Conservation (phyloP, 2,888 invertebrate genomes). For the Trachelus iudaicus region DNA sequence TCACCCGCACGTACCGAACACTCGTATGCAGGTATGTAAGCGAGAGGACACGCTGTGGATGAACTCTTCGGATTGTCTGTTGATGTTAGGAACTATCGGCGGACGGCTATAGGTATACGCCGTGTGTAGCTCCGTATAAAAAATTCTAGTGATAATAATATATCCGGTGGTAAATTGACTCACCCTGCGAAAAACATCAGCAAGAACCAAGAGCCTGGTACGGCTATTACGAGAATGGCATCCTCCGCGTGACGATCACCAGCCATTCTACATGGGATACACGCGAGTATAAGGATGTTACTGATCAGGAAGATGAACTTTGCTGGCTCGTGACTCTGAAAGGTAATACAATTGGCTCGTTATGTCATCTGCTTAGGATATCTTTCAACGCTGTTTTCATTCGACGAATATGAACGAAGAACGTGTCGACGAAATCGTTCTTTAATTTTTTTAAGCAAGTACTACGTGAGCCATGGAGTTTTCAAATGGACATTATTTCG, state of each 20-base stretch:
- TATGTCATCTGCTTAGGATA: not conserved
- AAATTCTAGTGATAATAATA: not conserved
- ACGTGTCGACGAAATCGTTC: not conserved
- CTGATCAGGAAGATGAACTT: conserved; percentile 94
- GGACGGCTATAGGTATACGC: not conserved
- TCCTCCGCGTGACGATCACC: conserved; percentile 86
- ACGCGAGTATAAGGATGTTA: conserved; percentile 88
- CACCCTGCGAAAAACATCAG: conserved; percentile 99
- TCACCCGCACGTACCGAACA: not conserved
- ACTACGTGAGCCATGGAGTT: not conserved
- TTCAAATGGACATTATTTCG: not conserved
- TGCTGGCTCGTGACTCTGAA: conserved; percentile 91
- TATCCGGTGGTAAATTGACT: conserved; percentile 25
- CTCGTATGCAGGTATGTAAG: not conserved
- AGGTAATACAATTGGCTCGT: conserved; percentile 25
- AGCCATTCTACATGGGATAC: conserved; percentile 86
- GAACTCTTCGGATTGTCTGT: not conserved
- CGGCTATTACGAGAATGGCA: conserved; percentile 88
- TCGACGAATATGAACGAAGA: not conserved
- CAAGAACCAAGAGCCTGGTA: conserved; percentile 97
- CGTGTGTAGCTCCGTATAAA: not conserved
- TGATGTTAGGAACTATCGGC: not conserved
- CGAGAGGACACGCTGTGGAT: not conserved
- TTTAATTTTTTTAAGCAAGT: not conserved
- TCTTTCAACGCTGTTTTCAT: not conserved